A percentile compares a stretch with the other conserved stretches of the same genome.
phyloP scores from a whole-genome alignment of 2,888 invertebrate genomes.

The Embidobia sp. region DNA sequence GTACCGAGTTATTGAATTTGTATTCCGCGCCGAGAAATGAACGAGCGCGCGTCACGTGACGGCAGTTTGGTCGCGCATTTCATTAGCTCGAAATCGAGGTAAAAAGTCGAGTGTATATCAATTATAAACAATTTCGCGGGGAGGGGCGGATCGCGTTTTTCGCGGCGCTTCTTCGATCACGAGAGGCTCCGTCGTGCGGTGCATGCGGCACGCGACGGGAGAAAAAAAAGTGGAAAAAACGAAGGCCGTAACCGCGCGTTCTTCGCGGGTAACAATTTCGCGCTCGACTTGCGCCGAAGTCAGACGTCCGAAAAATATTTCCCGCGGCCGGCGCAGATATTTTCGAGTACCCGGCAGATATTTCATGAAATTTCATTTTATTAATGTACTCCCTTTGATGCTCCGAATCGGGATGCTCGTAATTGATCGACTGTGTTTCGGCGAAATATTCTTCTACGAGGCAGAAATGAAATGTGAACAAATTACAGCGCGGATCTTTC shows the following conservation, averaged over 20 bases:
- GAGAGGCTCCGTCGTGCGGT: conserved; percentile 2
- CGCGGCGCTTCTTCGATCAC: conserved; percentile 12
- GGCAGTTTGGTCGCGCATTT: background rate
- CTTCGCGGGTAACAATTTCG: conserved; percentile 23
- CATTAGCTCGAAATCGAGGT: no score
- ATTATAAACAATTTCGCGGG: no score
- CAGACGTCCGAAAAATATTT: conserved; percentile 38
- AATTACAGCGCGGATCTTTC: no score
- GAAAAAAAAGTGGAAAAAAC: background rate
- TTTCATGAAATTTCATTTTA: conserved; percentile 20
- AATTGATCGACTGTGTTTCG: conserved; percentile 5
- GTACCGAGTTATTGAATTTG: conserved; percentile 34
- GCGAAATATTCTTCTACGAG: background rate
- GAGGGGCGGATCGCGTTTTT: background rate
- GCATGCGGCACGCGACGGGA: conserved; percentile 8
- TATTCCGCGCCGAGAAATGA: conserved; percentile 29
- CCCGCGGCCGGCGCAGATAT: conserved; percentile 15
- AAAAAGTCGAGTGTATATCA: no score
- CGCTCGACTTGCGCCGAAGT: conserved; percentile 25
- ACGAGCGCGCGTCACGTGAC: conserved; percentile 23
- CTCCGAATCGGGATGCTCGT: background rate
- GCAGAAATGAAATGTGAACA: background rate
- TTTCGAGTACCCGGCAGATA: background rate
- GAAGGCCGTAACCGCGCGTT: background rate
- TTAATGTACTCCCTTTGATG: conserved; percentile 11